Conservation (phyloP, 2,888 invertebrate species). For the Himalopsyche anomala region DNA sequence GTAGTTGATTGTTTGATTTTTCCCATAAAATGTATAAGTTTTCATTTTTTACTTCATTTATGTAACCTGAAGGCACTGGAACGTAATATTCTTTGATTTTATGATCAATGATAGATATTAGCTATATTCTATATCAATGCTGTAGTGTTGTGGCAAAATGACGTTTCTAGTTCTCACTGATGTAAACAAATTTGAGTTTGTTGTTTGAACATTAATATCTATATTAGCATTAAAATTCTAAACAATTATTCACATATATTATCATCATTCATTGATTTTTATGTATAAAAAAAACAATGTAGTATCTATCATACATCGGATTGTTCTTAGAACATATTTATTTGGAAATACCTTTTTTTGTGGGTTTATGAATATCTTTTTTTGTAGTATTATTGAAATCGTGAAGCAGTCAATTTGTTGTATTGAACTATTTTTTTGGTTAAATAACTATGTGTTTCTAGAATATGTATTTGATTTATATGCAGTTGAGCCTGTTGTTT, state of each 20-base stretch:
- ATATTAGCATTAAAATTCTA: not conserved
- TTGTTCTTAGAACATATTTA: too few relatives aligned
- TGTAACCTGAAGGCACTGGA: too few relatives aligned
- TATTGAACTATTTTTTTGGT: too few relatives aligned
- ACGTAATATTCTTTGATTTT: not conserved
- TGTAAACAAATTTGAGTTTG: not conserved
- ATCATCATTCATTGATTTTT: not conserved
- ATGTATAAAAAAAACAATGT: too few relatives aligned
- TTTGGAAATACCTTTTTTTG: too few relatives aligned
- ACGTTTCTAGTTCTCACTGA: not conserved
- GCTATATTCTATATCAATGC: not conserved
- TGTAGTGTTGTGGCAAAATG: not conserved
- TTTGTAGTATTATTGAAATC: too few relatives aligned
- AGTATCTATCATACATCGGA: too few relatives aligned
- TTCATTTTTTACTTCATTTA: not conserved
- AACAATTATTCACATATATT: not conserved
- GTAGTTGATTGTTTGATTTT: slow-evolving; percentile 9
- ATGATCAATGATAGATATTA: not conserved
- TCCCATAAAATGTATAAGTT: not conserved
- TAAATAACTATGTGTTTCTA: too few relatives aligned
- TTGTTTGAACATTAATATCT: not conserved
- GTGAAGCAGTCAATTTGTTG: too few relatives aligned
- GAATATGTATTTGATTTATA: too few relatives aligned
- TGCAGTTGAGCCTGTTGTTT: too few relatives aligned
- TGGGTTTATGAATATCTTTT: too few relatives aligned